Base-by-base conservation (phyloP, 2,113 vertebrate species). In the Sinosuthora webbiana region DNA sequence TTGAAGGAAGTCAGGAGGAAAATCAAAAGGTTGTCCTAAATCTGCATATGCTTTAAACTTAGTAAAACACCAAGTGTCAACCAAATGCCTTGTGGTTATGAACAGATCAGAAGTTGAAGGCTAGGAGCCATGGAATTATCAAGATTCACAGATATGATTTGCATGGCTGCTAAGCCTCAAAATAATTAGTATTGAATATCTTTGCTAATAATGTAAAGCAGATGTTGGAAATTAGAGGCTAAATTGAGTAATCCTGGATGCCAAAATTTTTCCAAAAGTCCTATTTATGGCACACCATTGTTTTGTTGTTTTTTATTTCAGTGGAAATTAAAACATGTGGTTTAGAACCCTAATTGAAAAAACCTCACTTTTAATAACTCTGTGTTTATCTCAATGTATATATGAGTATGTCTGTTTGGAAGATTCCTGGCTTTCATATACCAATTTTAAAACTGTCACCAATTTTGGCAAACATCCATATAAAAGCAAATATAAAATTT, bases 161-260 rank as follows among this genome's bases (percentile, higher is more conserved):
- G 82, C 49, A 68, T 60, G 68, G 39, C 63, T 90, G 70, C 60
- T 93, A 90, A 83, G 85, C 45, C 49, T 96, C 84, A 81, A 53
- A 69, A 70, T 91, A 60, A 92, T 93, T 65, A 44, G 19, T 37
- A 55, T 28, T 60, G 56, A 69, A 30, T 47, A 45, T 64, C 49
- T 86, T 59, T 73, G 60, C 73, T 64, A n/a, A 76, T 65, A 76
- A 41, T 73, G 76, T 92, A 69, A 70, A 90, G 49, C 76, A 95
- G 79, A 89, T 92, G 64, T 67, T 94, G 82, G 56, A 56, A 90
- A 89, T 92, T 22, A 90, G 70, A 80, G 63, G 64, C 39, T 74
- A 74, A 90, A 78, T 84, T 37, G 31, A 64, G 47, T 52, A 78
- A 63, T 71, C 65, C 30, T 70, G 65, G 5, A 41, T 89, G 90